Base-by-base conservation (phyloP, 2,113 vertebrate genomes). In the Oreochromis tanganicae region DNA sequence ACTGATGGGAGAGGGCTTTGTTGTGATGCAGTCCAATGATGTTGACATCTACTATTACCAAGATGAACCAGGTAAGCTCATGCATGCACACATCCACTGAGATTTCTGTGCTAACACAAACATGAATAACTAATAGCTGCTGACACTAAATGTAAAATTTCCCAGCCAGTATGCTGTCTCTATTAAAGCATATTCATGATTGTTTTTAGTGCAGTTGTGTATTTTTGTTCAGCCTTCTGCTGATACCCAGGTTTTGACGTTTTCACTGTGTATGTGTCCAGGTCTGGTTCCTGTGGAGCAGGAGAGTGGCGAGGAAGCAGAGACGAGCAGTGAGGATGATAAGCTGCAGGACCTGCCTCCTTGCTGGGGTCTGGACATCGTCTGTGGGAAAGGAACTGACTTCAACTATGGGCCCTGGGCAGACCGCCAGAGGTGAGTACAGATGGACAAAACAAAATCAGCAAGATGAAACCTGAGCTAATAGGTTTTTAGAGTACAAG, bases 321-420 rank as follows among this genome's bases (percentile, higher is more conserved):
- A 98, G 93, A 92, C 95, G 3, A 97, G 93, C 86, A 97, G 96
- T 0, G 98, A 99, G 92, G 97, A 96, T 41, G 97, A 97, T 87
- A 98, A 98, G 88, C 94, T 99, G 21, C 98, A 99, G 95, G 99
- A 99, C 89, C 94, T 99, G 41, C 99, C 99, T 50, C 99, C 99
- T 0, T 99, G 99, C 55, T 99, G 98, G 98, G 99, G 99, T 79
- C 95, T 99, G 88, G 99, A 99, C 87, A 99, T 99, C 13, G 98
- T 99, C 84, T 99, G 98, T 95, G 99, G 98, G 1, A 99, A 99
- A 97, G 99, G 98, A 94, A 99, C 98, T 7, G 98, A 99, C 83
- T 99, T 99, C 94, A 99, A 99, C 94, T 99, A 99, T 17, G 99
- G 99, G 5, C 99, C 98, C 1, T 99, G 99, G 99, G 98, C 98